A percentile compares a stretch with the other conserved stretches of the same genome.
Evolutionary conservation across 2,113 vertebrate species (phyloP).

Genomic region (Phalacrocorax brasilianus): DNA sequence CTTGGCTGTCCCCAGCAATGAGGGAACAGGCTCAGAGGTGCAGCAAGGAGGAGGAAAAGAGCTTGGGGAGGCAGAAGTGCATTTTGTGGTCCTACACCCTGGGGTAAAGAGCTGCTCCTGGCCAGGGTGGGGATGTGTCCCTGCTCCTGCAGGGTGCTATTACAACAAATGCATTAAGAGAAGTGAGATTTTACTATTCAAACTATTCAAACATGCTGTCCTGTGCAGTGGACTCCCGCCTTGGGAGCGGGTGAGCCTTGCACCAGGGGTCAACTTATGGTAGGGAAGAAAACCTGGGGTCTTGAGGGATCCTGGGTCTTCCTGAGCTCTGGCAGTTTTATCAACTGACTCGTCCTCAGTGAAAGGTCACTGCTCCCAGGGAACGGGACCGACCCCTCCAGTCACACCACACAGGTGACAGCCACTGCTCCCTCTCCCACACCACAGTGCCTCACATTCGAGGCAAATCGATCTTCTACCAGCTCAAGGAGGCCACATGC

Average conservation of each 20-base stretch:
- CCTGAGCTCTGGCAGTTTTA: neutral
- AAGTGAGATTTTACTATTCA: neutral
- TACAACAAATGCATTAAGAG: rapidly evolving
- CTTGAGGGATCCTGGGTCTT: neutral
- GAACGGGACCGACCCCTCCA: rapidly evolving
- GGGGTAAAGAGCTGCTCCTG: neutral
- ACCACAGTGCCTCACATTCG: rapidly evolving
- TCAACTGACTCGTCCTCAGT: rapidly evolving
- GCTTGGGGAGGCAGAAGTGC: neutral
- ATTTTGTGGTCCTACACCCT: neutral
- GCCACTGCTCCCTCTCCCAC: neutral
- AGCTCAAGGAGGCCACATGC: neutral
- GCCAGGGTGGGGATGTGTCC: neutral
- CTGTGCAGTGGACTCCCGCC: neutral
- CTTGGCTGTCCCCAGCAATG: neutral
- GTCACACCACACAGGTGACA: neutral
- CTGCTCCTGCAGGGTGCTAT: neutral
- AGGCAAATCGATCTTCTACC: rapidly evolving
- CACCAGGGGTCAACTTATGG: rapidly evolving
- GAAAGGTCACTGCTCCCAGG: neutral
- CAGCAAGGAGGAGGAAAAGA: neutral
- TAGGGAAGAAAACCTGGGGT: neutral
- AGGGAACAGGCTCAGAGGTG: neutral
- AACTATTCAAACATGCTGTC: neutral
- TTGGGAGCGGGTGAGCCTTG: neutral